Conservation (phyloP, 1,140 invertebrate species). For the Drosophila ironensis region DNA sequence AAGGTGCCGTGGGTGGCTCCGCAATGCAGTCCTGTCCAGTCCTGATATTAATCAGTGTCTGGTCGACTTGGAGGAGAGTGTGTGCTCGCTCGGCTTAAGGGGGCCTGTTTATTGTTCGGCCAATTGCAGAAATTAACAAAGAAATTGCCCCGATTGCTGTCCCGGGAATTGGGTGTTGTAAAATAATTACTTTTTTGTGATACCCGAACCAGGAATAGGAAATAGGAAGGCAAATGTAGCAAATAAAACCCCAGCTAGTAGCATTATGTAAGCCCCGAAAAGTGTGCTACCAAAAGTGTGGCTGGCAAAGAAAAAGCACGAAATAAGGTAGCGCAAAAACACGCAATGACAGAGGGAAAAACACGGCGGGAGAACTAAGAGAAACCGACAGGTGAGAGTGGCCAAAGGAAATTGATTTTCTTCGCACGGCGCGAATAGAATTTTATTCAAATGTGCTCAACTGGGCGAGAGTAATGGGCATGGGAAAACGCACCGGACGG, state of each 20-base stretch:
- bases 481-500: conserved; percentile 51
- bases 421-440: conserved; percentile 57
- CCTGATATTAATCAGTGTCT: conserved; percentile 38
- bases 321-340: not conserved
- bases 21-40: conserved; percentile 18
- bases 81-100: not conserved
- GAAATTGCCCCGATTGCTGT: conserved; percentile 41
- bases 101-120: conserved; percentile 19
- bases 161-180: conserved; percentile 24
- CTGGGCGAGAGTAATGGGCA: conserved; percentile 73
- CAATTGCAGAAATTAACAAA: conserved; percentile 48
- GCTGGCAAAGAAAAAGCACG: conserved; percentile 7
- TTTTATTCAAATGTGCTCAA: conserved; percentile 80
- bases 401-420: conserved; percentile 56
- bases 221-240: not conserved
- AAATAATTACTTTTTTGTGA: conserved; percentile 27
- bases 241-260: conserved; percentile 7
- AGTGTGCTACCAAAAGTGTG: conserved; percentile 50
- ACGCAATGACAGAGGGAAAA: not conserved
- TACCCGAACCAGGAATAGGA: not conserved
- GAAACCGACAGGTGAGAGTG: conserved; percentile 37
- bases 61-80: not conserved
- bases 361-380: not conserved
- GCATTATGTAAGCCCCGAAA: conserved; percentile 61
- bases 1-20: conserved; percentile 11